A percentile compares a stretch with the other conserved stretches of the same genome.
These are phyloP conservation scores for Nasalis larvatus DNA, from an alignment of 2,113 vertebrate species.

Conservation along the genomic window DNA sequence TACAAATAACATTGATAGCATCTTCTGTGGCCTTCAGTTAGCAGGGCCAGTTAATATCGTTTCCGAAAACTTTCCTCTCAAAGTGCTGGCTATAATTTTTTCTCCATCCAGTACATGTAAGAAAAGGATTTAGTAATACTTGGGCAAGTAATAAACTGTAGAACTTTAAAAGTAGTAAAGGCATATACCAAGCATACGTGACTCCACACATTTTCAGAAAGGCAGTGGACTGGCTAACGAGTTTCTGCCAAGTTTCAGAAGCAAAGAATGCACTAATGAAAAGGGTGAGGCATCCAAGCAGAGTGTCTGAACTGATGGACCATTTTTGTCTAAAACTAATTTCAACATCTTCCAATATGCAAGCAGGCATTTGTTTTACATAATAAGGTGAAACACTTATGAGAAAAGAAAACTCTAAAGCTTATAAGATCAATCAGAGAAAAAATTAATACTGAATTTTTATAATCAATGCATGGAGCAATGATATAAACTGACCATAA, in stretches of 20 bases:
- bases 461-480: background rate
- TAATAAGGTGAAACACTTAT: conserved; percentile 33
- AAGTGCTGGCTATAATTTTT: background rate
- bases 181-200: background rate
- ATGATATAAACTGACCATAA: background rate
- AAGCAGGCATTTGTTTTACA: background rate
- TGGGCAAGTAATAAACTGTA: background rate
- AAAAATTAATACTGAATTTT: conserved; percentile 47
- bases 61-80: background rate
- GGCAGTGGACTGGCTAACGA: background rate
- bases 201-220: background rate
- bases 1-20: conserved; percentile 48
- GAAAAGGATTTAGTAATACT: conserved; percentile 29
- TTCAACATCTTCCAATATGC: background rate
- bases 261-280: background rate
- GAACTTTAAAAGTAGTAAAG: conserved; percentile 29
- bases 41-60: background rate
- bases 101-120: background rate
- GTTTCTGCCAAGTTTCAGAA: background rate
- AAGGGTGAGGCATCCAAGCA: background rate
- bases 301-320: background rate
- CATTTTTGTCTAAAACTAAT: background rate
- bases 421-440: background rate
- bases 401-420: conserved; percentile 23
- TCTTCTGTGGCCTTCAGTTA: background rate